A percentile compares a stretch with the other conserved stretches of the same genome.
These are phyloP conservation scores for Triplophysa tibetana DNA, from an alignment of 2,113 vertebrate genomes.

Conservation along the genomic window DNA sequence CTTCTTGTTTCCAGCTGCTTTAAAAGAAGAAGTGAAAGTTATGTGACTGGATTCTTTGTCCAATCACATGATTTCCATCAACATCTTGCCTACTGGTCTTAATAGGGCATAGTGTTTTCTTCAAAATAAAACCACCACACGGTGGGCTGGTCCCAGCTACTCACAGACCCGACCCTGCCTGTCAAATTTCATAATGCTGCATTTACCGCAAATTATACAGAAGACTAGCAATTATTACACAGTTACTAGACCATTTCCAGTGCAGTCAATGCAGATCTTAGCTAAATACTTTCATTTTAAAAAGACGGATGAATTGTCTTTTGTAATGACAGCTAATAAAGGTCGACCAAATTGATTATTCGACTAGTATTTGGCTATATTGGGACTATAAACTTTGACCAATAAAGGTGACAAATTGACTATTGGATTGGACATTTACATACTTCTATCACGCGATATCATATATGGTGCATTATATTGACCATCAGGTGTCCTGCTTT, in stretches of 20 bases:
- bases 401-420: not conserved
- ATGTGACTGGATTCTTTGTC: slow-evolving; percentile 60
- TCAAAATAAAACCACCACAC: slow-evolving; percentile 45
- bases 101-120: not conserved
- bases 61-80: slow-evolving; percentile 59
- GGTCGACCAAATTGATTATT: slow-evolving; percentile 57
- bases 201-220: slow-evolving; percentile 68
- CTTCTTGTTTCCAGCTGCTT: slow-evolving; percentile 64
- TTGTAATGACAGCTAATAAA: slow-evolving; percentile 53
- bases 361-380: not conserved
- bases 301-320: slow-evolving; percentile 54
- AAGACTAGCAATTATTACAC: slow-evolving; percentile 49
- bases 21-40: slow-evolving; percentile 74
- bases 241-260: slow-evolving; percentile 64
- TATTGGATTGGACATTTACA: no score
- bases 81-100: slow-evolving; percentile 21
- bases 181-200: slow-evolving; percentile 47
- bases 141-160: slow-evolving; percentile 51
- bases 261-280: slow-evolving; percentile 48
- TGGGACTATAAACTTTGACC: not conserved
- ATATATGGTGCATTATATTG: no score
- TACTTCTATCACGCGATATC: no score
- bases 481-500: no score
- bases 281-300: slow-evolving; percentile 57
- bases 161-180: not conserved